These are phyloP conservation scores for Bambusicola thoracicus DNA, from an alignment of 2,113 vertebrate species.

Conservation along the genomic window DNA sequence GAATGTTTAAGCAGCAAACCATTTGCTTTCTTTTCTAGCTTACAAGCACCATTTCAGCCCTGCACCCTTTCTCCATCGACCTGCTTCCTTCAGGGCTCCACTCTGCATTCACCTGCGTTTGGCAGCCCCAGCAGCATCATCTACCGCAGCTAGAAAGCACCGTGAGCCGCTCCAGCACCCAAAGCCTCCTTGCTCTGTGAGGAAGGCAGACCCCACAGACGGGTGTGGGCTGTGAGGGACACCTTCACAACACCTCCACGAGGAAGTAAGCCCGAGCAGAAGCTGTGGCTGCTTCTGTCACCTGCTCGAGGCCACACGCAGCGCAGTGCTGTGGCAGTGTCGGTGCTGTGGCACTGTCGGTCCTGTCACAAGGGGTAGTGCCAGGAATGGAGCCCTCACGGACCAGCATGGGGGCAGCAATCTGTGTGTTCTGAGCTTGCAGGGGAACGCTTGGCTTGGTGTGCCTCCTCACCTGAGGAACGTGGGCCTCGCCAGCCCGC, in stretches of 20 bases:
- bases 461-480: fast-evolving
- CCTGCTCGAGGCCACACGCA: fast-evolving
- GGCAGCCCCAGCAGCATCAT: not conserved
- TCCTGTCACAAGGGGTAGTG: fast-evolving
- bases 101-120: not conserved
- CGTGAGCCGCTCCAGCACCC: not conserved
- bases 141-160: not conserved
- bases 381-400: not conserved
- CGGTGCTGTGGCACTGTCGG: too few species aligned
- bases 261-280: not conserved
- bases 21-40: not conserved
- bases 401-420: not conserved
- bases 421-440: fast-evolving
- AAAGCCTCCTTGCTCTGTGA: not conserved
- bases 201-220: not conserved
- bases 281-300: too few species aligned
- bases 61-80: not conserved
- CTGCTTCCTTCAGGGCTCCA: not conserved
- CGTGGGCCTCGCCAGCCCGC: too few species aligned
- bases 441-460: fast-evolving
- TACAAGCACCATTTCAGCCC: not conserved
- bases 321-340: fast-evolving
- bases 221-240: fast-evolving
- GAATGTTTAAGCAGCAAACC: not conserved
- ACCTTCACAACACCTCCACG: not conserved